These are phyloP conservation scores for Himantopus leucocephalus DNA, from an alignment of 2,113 vertebrate genomes.

Conservation along the genomic window DNA sequence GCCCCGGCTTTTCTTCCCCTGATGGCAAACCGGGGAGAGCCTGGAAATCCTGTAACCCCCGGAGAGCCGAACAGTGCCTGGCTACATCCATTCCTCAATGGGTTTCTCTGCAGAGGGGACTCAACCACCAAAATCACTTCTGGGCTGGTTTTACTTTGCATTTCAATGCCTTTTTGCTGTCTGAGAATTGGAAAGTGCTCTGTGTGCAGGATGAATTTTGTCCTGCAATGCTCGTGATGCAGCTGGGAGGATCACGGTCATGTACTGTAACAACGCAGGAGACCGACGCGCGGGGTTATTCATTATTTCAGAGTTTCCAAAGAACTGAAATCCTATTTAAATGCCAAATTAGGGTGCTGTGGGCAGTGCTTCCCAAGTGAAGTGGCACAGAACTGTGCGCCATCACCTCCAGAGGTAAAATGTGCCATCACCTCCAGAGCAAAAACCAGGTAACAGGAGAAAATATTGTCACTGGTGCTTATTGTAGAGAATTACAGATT, in stretches of 20 bases:
- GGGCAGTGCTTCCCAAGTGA: neutral
- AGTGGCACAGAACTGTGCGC: neutral
- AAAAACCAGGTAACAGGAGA: neutral
- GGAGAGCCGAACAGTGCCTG: accelerated
- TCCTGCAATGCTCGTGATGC: accelerated
- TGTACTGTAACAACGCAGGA: neutral
- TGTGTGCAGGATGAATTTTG: neutral
- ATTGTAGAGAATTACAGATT: neutral
- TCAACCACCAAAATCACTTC: neutral
- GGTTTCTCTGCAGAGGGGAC: neutral
- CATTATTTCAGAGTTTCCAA: neutral
- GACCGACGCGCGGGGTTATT: neutral
- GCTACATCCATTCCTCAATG: neutral
- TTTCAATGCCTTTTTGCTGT: neutral
- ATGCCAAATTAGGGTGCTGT: neutral
- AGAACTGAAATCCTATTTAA: neutral
- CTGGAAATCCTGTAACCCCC: neutral
- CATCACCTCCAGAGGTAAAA: neutral
- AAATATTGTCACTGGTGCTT: neutral
- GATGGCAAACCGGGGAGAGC: neutral
- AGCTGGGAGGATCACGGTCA: neutral
- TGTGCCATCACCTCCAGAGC: neutral
- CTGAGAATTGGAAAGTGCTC: neutral
- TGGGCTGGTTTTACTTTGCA: neutral
- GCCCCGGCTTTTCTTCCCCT: neutral